Conservation (phyloP, 2,888 invertebrate genomes). For the Coelinius sp. region DNA sequence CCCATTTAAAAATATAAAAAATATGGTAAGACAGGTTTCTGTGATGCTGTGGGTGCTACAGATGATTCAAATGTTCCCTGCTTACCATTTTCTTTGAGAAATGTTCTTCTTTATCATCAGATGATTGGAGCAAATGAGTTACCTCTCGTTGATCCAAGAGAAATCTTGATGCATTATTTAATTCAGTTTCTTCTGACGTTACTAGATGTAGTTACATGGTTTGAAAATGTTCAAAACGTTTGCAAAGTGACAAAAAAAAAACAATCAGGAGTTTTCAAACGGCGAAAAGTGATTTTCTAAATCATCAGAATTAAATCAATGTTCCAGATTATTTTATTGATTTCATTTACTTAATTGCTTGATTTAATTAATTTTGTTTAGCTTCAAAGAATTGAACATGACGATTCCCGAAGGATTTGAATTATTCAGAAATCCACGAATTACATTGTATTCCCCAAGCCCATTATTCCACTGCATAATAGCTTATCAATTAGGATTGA, state of each 20-base stretch:
- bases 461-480: constrained; percentile 50
- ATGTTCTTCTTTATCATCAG: background rate
- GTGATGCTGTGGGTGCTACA: background rate
- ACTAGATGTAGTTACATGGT: background rate
- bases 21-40: background rate
- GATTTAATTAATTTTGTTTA: background rate
- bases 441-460: constrained; percentile 6
- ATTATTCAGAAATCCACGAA: background rate
- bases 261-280: background rate
- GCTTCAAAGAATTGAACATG: background rate
- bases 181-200: background rate
- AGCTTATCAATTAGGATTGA: constrained; percentile 67
- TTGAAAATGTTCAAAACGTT: background rate
- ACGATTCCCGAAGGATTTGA: background rate
- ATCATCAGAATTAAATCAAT: too few relatives aligned
- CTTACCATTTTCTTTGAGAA: too few relatives aligned
- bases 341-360: background rate
- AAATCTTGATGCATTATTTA: background rate
- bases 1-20: background rate
- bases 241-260: background rate
- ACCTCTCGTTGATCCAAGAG: background rate
- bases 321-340: background rate
- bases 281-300: too few relatives aligned
- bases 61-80: background rate
- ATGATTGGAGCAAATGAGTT: background rate